Evolutionary conservation across 2,888 invertebrate species (phyloP), one percentile per base, ranked within the genome.

Genomic region (Cheilosia soror): DNA sequence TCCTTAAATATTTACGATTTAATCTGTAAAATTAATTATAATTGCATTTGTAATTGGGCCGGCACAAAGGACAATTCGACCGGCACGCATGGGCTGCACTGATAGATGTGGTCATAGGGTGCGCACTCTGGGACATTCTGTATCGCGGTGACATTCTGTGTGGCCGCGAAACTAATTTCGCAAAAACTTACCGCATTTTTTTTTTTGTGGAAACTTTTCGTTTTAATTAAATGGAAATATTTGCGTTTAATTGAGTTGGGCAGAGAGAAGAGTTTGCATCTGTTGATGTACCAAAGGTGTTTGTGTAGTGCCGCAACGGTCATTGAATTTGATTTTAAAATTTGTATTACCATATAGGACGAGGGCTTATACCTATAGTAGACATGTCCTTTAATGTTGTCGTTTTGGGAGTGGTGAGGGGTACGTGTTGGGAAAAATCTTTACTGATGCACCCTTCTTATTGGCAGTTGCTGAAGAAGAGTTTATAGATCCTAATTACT

Each of bases 21-120:
- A 89, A 88, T 90, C 89, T 90, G 89, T 88, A 89, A 90, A 90
- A 90, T 90, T 90, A 90, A 90, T 90, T 90, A 89, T 90, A 84
- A 71, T 79, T 84, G 84, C 84, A 89, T 89, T 88, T 62, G 73
- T 73, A 87, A 87, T 75, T 88, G 78, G 68, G 71, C 73, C 53
- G 58, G 80, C 75, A 20, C 44, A 25, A 51, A 51, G 4, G 51
- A 51, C 51, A 25, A 5, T 51, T 2, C 0, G 51, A 27, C 27
- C 13, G 11, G 51, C 13, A 11, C 13, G 13, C 13, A 15, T 42
- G 57, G 71, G 57, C 33, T 65, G 66, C 65, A 47, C 69, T 40
- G 87, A 65, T 83, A 81, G 71, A 65, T 73, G 87, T 69, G 65
- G 71, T 51, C 71, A 11, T 25, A 33, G 7, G 11, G 31, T 15